A percentile compares a stretch with the other conserved stretches of the same genome.
Evolutionary conservation across 2,888 invertebrate species (phyloP).

Genomic region (Leucophenga montana): DNA sequence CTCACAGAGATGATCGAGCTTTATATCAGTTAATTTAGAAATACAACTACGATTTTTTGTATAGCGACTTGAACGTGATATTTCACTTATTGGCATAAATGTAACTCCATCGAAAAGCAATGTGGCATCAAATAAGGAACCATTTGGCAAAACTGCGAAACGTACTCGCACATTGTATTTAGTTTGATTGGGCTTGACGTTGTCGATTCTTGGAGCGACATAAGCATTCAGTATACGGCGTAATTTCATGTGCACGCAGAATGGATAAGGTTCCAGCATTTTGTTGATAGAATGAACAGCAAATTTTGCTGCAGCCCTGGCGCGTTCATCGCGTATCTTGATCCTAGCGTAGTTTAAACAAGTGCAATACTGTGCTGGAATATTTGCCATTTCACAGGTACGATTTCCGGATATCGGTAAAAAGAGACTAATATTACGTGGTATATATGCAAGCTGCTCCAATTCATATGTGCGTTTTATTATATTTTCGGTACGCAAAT

Average conservation of each 20-base stretch:
- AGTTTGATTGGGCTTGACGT: no score
- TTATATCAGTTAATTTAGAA: no score
- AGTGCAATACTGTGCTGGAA: slow-evolving; percentile 88
- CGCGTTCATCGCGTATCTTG: neutral
- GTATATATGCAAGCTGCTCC: slow-evolving; percentile 56
- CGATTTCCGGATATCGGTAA: slow-evolving; percentile 79
- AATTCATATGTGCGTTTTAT: slow-evolving; percentile 57
- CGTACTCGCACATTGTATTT: no score
- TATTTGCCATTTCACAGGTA: slow-evolving; percentile 82
- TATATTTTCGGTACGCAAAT: slow-evolving; percentile 72
- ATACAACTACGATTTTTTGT: no score
- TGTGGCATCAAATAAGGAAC: no score
- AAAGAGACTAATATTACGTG: slow-evolving; percentile 83
- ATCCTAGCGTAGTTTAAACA: slow-evolving; percentile 75
- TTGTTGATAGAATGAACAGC: neutral
- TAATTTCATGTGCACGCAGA: no score
- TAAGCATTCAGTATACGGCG: neutral
- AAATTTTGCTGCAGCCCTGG: neutral
- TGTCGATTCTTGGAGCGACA: neutral
- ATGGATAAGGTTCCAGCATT: slow-evolving; percentile 1
- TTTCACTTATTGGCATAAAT: no score
- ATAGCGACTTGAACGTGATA: no score
- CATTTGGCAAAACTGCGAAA: no score
- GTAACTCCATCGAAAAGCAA: no score
- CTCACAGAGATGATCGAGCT: no score